Evolutionary conservation across 2,113 vertebrate species (phyloP).

Genomic region (Panthera uncia): DNA sequence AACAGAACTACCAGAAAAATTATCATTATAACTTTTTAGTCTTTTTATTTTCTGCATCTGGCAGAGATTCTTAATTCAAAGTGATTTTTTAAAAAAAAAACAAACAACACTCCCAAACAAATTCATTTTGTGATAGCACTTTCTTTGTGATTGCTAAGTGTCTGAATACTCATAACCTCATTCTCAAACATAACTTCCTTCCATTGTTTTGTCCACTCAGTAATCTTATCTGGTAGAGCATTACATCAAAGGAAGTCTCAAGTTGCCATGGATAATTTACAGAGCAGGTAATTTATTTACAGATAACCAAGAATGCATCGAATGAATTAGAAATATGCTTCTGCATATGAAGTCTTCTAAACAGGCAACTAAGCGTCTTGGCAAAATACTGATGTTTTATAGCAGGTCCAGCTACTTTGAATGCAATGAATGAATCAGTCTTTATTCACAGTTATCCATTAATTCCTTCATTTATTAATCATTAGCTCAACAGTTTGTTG

Average conservation of each 20-base stretch:
- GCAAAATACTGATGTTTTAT: background rate
- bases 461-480: background rate
- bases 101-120: background rate
- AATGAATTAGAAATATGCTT: background rate
- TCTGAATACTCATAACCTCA: background rate
- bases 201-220: background rate
- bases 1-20: background rate
- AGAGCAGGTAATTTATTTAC: slow-evolving; percentile 43
- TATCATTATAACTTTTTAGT: background rate
- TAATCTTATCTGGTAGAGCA: slow-evolving; percentile 24
- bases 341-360: slow-evolving; percentile 1
- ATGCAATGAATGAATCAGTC: background rate
- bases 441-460: background rate
- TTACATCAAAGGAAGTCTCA: slow-evolving; percentile 33
- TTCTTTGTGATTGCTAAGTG: background rate
- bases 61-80: background rate
- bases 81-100: background rate
- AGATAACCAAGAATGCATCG: background rate
- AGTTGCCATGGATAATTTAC: background rate
- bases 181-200: slow-evolving; percentile 15
- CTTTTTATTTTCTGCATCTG: background rate
- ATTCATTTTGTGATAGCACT: background rate
- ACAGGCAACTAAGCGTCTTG: background rate
- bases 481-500: background rate
- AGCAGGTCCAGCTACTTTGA: background rate